Conservation (phyloP, 2,797 vertebrate genomes). For the Alexandromys oeconomus region DNA sequence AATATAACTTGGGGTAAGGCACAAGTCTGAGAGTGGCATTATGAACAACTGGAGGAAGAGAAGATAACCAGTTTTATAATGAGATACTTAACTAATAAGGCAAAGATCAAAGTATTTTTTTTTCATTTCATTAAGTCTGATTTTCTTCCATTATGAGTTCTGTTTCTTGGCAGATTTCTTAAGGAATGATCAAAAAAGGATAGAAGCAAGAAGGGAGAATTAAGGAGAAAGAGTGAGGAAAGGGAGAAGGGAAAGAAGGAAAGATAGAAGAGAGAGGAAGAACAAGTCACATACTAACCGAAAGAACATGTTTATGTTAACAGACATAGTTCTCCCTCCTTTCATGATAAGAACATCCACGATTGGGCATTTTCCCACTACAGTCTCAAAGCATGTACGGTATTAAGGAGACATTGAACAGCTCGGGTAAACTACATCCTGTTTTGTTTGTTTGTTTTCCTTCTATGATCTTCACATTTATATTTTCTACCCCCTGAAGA, state of each 20-base stretch:
- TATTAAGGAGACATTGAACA: not conserved
- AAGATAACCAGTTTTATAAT: slow-evolving; percentile 6
- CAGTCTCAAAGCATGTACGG: not conserved
- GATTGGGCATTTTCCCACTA: not conserved
- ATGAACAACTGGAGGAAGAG: not conserved
- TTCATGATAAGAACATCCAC: not conserved
- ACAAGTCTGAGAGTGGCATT: slow-evolving; percentile 1
- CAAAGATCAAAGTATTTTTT: slow-evolving; percentile 26
- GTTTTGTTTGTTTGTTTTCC: not conserved
- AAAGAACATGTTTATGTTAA: not conserved
- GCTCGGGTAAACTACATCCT: not conserved
- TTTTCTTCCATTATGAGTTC: slow-evolving; percentile 44
- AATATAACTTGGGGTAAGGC: not conserved
- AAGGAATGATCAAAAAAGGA: not conserved
- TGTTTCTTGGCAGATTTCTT: not conserved
- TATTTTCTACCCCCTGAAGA: not conserved
- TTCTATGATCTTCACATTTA: not conserved
- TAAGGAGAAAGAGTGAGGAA: not conserved
- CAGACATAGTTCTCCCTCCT: accelerated
- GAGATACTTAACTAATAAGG: slow-evolving; percentile 66
- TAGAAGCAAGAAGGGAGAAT: accelerated
- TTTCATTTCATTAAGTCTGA: not conserved
- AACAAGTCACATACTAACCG: not conserved
- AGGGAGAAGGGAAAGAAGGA: not conserved
- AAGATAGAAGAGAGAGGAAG: not conserved